Percentiles rank a stretch among this genome's conserved stretches.
These are phyloP conservation scores for Coregonus suidteri DNA, from an alignment of 2,797 vertebrate genomes.

Conservation along the genomic window DNA sequence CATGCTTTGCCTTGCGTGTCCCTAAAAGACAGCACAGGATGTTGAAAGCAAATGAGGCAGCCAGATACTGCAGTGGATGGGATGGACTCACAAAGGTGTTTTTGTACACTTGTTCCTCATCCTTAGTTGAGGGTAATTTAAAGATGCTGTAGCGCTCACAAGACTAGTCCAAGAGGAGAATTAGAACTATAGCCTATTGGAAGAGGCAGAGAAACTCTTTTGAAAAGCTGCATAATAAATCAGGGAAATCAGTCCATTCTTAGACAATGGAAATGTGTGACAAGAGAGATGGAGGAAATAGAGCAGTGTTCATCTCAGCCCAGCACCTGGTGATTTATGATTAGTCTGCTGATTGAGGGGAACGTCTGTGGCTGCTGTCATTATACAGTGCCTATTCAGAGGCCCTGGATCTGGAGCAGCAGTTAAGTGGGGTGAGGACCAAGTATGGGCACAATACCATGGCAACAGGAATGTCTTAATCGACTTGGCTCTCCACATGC, in stretches of 20 bases:
- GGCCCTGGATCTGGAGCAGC: not conserved
- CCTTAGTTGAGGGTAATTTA: not conserved
- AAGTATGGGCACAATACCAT: conserved; percentile 8
- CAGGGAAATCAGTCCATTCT: not conserved
- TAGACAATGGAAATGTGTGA: not conserved
- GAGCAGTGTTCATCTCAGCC: conserved; percentile 14
- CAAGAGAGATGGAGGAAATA: not conserved
- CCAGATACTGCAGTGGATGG: not conserved
- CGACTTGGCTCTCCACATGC: conserved; percentile 4
- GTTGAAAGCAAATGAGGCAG: not conserved
- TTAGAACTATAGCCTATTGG: not conserved
- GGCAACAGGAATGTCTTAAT: conserved; percentile 23
- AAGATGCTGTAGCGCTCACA: not conserved
- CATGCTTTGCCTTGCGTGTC: not conserved
- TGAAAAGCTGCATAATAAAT: conserved; percentile 1
- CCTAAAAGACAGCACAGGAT: not conserved
- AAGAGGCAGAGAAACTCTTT: not conserved
- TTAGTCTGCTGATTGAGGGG: conserved; percentile 7
- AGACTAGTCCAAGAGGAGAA: not conserved
- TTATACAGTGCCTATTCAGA: conserved; percentile 19
- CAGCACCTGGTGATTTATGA: not conserved
- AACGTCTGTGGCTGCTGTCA: not conserved
- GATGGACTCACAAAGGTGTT: conserved; percentile 2
- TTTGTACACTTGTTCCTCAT: not conserved
- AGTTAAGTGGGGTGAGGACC: conserved; percentile 14